Percentiles rank a stretch among this genome's conserved stretches.
phyloP scores from a whole-genome alignment of 2,113 vertebrate species.

The Odontesthes bonariensis region DNA sequence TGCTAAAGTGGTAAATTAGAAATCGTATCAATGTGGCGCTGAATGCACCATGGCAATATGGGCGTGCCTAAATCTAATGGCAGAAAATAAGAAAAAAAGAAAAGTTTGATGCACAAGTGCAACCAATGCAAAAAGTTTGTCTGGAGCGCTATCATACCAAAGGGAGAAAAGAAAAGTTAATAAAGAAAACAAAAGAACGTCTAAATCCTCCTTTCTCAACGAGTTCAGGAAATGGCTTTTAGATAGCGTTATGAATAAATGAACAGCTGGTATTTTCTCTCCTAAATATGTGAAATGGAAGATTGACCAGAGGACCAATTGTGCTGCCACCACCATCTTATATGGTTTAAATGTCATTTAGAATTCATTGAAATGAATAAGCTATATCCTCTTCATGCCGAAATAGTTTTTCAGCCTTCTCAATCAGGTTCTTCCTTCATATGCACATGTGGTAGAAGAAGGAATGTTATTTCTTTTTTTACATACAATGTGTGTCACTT shows the following conservation, averaged over 20 bases:
- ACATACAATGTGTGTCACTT: background rate
- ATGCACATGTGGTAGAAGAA: too few species aligned
- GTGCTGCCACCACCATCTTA: background rate
- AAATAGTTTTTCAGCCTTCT: background rate
- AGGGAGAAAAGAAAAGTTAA: background rate
- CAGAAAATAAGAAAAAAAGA: background rate
- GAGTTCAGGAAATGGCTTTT: background rate
- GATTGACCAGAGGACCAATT: conserved; percentile 10
- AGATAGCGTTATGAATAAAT: conserved; percentile 77
- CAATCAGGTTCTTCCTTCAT: too few species aligned
- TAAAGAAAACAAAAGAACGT: background rate
- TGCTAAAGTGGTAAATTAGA: too few species aligned
- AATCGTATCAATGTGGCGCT: too few species aligned
- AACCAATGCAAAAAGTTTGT: too few species aligned
- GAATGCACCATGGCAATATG: too few species aligned
- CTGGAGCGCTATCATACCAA: background rate
- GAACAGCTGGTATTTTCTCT: conserved; percentile 41
- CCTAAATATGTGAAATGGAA: conserved; percentile 13
- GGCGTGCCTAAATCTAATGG: background rate
- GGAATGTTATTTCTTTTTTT: too few species aligned
- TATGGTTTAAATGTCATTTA: background rate
- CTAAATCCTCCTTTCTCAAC: background rate
- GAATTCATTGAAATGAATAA: conserved; percentile 29
- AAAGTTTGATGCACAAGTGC: background rate
- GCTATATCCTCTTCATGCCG: background rate